Evolutionary conservation across 1,140 invertebrate genomes (phyloP).

Genomic region (Anadara kagoshimensis): DNA sequence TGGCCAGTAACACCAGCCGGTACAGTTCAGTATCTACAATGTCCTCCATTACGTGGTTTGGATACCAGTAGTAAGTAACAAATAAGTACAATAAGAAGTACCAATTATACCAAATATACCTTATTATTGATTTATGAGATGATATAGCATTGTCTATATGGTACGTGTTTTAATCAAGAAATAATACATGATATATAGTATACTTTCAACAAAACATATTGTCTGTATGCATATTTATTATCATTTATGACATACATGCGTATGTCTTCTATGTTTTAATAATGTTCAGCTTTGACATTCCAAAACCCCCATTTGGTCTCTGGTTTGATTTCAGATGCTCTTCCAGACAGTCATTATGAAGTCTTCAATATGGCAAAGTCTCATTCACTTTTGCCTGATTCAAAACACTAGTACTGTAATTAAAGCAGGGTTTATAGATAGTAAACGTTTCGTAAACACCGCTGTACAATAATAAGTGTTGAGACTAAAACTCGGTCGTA

Average conservation of each 20-base stretch:
- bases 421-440: too few species aligned
- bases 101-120: too few species aligned
- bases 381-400: too few species aligned
- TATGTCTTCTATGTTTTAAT: not conserved
- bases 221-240: not conserved
- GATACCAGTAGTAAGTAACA: constrained; percentile 52
- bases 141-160: not conserved
- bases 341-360: too few species aligned
- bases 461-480: too few species aligned
- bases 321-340: too few species aligned
- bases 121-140: not conserved
- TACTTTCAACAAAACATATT: not conserved
- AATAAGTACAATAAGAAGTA: constrained; percentile 28
- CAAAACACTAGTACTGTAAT: too few species aligned
- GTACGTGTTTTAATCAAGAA: not conserved
- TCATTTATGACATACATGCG: not conserved
- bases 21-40: constrained; percentile 46
- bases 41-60: constrained; percentile 52
- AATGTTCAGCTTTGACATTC: too few species aligned
- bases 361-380: too few species aligned
- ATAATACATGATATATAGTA: not conserved
- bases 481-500: too few species aligned
- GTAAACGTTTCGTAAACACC: too few species aligned
- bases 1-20: constrained; percentile 55
- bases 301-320: too few species aligned